Percentiles rank a stretch among this genome's conserved stretches.
These are phyloP conservation scores for Agriopis aurantiaria DNA, from an alignment of 2,888 invertebrate species.

Conservation along the genomic window DNA sequence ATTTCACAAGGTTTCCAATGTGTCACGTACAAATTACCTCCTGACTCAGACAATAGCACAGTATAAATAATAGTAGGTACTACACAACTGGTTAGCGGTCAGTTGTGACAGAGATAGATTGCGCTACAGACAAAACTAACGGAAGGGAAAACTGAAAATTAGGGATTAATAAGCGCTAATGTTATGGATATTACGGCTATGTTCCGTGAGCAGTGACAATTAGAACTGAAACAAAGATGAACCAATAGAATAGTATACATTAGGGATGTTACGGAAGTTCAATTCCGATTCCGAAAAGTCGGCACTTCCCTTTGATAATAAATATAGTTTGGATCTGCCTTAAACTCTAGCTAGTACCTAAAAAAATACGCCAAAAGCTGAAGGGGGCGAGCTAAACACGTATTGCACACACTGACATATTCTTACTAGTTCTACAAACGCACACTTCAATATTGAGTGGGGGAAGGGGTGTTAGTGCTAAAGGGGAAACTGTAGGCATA, in stretches of 20 bases:
- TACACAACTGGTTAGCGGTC: slow-evolving; percentile 6
- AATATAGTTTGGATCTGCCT: too few relatives aligned
- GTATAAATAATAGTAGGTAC: slow-evolving; percentile 3
- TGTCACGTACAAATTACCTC: slow-evolving; percentile 60
- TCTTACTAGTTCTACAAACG: too few relatives aligned
- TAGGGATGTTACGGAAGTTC: too few relatives aligned
- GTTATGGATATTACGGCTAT: slow-evolving; percentile 5
- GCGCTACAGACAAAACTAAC: slow-evolving; percentile 39
- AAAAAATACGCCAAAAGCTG: too few relatives aligned
- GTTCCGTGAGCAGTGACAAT: slow-evolving; percentile 3
- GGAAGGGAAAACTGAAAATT: slow-evolving; percentile 49
- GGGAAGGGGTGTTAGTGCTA: too few relatives aligned
- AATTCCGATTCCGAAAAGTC: too few relatives aligned
- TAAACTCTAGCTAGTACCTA: too few relatives aligned
- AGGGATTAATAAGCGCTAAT: slow-evolving; percentile 8
- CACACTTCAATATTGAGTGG: too few relatives aligned
- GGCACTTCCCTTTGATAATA: too few relatives aligned
- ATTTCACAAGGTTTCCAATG: slow-evolving; percentile 59
- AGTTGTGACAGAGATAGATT: slow-evolving; percentile 59
- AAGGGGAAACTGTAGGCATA: too few relatives aligned
- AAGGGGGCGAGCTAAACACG: too few relatives aligned
- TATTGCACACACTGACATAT: too few relatives aligned
- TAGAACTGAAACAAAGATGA: not conserved
- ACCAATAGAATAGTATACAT: not conserved
- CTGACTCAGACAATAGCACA: slow-evolving; percentile 52